These are phyloP conservation scores for Hyposmocoma kahamanoa DNA, from an alignment of 1,140 invertebrate genomes.

Conservation along the genomic window DNA sequence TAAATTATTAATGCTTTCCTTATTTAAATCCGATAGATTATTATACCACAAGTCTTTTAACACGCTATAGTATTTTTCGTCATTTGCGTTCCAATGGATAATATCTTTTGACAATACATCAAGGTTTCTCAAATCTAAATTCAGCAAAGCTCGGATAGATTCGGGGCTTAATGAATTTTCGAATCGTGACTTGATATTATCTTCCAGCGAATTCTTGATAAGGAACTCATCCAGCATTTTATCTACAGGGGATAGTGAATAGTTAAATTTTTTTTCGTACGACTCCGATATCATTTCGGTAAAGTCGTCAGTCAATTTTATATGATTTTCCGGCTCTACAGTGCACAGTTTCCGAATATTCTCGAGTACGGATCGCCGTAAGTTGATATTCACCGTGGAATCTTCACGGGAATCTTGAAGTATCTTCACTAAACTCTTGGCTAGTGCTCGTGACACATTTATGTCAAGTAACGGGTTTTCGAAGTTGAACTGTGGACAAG, in stretches of 20 bases:
- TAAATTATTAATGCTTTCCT: slow-evolving; percentile 23
- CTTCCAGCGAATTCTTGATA: slow-evolving; percentile 30
- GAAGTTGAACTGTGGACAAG: slow-evolving; percentile 35
- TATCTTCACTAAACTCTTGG: slow-evolving; percentile 48
- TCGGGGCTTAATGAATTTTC: slow-evolving; percentile 35
- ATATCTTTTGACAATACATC: slow-evolving; percentile 30
- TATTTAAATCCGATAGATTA: slow-evolving; percentile 6
- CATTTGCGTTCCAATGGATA: slow-evolving; percentile 35
- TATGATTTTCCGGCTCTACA: slow-evolving; percentile 32
- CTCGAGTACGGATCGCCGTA: slow-evolving; percentile 34
- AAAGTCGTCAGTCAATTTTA: slow-evolving; percentile 34
- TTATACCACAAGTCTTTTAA: slow-evolving; percentile 27
- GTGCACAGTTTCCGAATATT: slow-evolving; percentile 44
- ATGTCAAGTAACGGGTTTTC: slow-evolving; percentile 44
- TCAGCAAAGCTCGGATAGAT: slow-evolving; percentile 44
- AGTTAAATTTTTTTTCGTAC: slow-evolving; percentile 24
- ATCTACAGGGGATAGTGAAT: slow-evolving; percentile 3
- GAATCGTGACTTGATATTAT: slow-evolving; percentile 23
- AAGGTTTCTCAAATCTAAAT: slow-evolving; percentile 32
- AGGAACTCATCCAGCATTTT: slow-evolving; percentile 38
- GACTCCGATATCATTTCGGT: slow-evolving; percentile 27
- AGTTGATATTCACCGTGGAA: slow-evolving; percentile 28
- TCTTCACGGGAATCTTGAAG: slow-evolving; percentile 32
- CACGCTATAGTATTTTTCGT: slow-evolving; percentile 21
- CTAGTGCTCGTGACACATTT: slow-evolving; percentile 39